phyloP scores from a whole-genome alignment of 2,797 vertebrate genomes.

The Sebastes itinus region DNA sequence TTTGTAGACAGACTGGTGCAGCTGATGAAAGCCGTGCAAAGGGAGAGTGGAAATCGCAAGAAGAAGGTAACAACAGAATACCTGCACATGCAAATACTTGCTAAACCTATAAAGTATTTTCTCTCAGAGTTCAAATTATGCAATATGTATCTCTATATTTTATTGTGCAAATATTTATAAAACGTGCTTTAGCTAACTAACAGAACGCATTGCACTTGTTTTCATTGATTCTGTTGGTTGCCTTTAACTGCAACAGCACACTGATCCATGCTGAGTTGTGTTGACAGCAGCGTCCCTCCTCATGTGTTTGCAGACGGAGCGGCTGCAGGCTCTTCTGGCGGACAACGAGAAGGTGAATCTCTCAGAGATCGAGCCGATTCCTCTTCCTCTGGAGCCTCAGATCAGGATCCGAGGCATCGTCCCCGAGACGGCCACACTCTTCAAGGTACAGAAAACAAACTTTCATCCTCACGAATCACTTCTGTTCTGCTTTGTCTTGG shows the following conservation, averaged over 20 bases:
- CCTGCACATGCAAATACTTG: neutral
- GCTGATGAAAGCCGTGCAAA: slow-evolving; percentile 98
- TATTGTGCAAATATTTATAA: neutral
- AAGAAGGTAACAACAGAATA: slow-evolving; percentile 89
- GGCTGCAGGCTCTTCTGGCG: slow-evolving; percentile 92
- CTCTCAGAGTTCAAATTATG: neutral
- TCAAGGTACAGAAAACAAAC: slow-evolving; percentile 85
- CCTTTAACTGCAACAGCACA: neutral
- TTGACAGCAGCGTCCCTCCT: neutral
- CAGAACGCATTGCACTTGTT: neutral
- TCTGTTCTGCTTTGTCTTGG: neutral
- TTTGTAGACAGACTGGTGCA: slow-evolving; percentile 96
- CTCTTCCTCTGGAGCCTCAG: slow-evolving; percentile 95
- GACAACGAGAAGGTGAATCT: slow-evolving; percentile 98
- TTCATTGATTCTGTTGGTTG: neutral
- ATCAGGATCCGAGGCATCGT: slow-evolving; percentile 95
- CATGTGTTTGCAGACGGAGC: slow-evolving; percentile 86
- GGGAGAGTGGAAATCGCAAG: slow-evolving; percentile 97
- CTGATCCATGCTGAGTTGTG: neutral
- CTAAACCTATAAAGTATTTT: neutral
- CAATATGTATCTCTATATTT: neutral
- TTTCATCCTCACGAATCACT: neutral
- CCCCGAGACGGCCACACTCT: slow-evolving; percentile 95
- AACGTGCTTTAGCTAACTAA: neutral
- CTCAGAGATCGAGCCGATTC: slow-evolving; percentile 95